A percentile compares a stretch with the other conserved stretches of the same genome.
phyloP scores from a whole-genome alignment of 2,797 vertebrate genomes.

The Megalops cyprinoides region DNA sequence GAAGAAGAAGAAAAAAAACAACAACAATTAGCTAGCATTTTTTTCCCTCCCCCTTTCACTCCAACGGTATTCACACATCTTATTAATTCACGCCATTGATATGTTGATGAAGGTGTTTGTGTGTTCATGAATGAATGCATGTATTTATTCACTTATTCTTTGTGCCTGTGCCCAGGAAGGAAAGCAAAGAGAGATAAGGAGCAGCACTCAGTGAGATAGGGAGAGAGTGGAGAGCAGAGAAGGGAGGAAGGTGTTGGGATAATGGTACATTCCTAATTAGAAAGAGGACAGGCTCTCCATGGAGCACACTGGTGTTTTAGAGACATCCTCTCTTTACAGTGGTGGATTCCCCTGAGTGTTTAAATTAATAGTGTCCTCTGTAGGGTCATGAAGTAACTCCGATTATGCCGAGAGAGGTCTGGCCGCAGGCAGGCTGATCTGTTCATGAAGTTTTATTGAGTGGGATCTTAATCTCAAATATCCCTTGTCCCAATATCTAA shows the following conservation, averaged over 20 bases:
- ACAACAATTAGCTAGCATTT: neutral
- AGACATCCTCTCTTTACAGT: conserved; percentile 21
- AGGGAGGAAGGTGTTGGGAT: neutral
- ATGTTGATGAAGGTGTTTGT: conserved; percentile 14
- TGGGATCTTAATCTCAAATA: no score
- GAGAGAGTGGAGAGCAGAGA: conserved; percentile 6
- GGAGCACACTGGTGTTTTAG: conserved; percentile 34
- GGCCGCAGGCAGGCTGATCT: no score
- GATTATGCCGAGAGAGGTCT: no score
- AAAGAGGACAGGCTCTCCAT: conserved; percentile 23
- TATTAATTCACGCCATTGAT: neutral
- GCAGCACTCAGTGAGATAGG: neutral
- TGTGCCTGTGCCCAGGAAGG: conserved; percentile 40
- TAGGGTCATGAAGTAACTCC: conserved; percentile 33
- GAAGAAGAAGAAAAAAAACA: neutral
- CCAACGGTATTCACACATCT: neutral
- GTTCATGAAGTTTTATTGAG: no score
- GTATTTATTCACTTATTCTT: conserved; percentile 34
- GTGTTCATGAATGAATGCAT: conserved; percentile 26
- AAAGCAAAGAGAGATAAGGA: no score
- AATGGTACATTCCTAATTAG: conserved; percentile 41
- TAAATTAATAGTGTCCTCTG: conserved; percentile 42
- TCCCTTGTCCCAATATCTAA: no score
- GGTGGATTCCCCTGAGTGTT: conserved; percentile 27
- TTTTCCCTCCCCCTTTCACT: neutral